phyloP scores from a whole-genome alignment of 2,797 vertebrate genomes.

The Menidia menidia region DNA sequence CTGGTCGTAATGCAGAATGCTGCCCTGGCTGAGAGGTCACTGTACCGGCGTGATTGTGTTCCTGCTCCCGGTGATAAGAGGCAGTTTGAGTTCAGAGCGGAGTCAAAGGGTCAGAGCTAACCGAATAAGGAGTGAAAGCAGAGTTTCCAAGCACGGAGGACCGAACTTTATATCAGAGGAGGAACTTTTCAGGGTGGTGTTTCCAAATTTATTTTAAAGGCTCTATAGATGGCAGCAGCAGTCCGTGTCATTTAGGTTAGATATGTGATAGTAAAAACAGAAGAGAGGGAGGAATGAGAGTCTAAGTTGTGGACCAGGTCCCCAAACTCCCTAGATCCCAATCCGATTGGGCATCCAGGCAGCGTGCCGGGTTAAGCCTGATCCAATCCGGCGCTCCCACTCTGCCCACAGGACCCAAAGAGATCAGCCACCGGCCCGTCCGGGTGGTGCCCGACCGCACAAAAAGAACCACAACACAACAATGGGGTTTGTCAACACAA shows the following conservation, averaged over 20 bases:
- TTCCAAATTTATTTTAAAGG: neutral
- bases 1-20: slow-evolving; percentile 33
- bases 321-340: neutral
- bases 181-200: slow-evolving; percentile 5
- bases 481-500: neutral
- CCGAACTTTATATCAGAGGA: neutral
- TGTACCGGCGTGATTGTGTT: slow-evolving; percentile 1
- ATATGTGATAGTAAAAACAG: no score
- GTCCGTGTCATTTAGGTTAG: neutral
- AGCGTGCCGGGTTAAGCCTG: neutral
- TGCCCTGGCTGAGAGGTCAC: slow-evolving; percentile 19
- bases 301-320: neutral
- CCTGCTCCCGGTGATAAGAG: neutral
- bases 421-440: neutral
- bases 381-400: neutral
- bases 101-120: neutral
- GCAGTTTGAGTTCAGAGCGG: slow-evolving; percentile 8
- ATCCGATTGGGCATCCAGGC: neutral
- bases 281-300: neutral
- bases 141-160: slow-evolving; percentile 1
- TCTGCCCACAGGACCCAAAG: neutral
- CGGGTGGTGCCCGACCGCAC: neutral
- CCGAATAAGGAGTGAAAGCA: neutral
- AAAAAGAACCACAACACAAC: neutral
- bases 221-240: no score